These are phyloP conservation scores for Dromiciops gliroides DNA, from an alignment of 2,113 vertebrate genomes.

Conservation along the genomic window DNA sequence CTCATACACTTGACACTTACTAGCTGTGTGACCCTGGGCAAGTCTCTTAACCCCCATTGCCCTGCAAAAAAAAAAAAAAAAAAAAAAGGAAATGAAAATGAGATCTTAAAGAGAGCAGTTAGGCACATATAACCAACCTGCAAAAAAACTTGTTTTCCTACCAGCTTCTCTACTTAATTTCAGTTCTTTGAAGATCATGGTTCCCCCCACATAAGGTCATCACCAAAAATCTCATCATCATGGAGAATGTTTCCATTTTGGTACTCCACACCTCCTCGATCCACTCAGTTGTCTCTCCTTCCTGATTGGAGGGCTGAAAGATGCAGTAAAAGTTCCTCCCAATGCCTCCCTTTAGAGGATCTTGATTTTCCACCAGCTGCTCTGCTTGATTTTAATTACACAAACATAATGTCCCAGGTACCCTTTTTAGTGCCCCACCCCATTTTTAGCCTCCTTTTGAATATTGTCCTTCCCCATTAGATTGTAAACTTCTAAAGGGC, in stretches of 20 bases:
- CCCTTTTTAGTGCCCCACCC: not conserved
- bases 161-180: not conserved
- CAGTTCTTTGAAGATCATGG: not conserved
- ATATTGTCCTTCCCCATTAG: not conserved
- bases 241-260: not conserved
- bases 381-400: not conserved
- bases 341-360: not conserved
- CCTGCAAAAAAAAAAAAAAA: too few species aligned
- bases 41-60: too few species aligned
- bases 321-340: not conserved
- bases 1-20: too few species aligned
- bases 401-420: not conserved
- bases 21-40: too few species aligned
- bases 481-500: not conserved
- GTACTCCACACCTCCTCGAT: not conserved
- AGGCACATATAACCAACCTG: not conserved
- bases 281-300: not conserved
- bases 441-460: not conserved
- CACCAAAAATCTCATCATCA: too few species aligned
- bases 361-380: not conserved
- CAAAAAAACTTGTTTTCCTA: not conserved
- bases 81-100: not conserved
- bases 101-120: not conserved
- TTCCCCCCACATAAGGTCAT: not conserved
- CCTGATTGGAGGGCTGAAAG: not conserved